Base-by-base conservation (phyloP, 2,888 invertebrate species). In the Lamellibrachia satsuma region DNA sequence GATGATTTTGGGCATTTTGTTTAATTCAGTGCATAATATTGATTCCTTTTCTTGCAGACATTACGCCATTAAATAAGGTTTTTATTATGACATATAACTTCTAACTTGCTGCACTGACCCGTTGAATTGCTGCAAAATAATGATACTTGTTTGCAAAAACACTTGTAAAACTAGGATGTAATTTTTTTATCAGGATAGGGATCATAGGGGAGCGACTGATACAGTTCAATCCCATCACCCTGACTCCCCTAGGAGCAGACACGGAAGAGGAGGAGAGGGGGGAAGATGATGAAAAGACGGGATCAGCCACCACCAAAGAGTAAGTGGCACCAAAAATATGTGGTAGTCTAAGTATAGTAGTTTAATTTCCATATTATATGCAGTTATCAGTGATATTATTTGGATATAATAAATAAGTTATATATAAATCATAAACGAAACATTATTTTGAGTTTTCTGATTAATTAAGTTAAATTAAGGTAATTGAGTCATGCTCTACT, bases 161-260 rank as follows among this genome's bases (percentile, higher is more conserved):
- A 22, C 75, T 22, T 75, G 75, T 75, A n/a, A 75, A 75, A 75
- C 22, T 75, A n/a, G 75, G 75, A 75, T 22, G 75, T 75, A 22
- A 75, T 75, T 91, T 92, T 92, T 51, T 7, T 91, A 52, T 52
- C 93, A 96, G 96, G 93, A 94, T 95, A 92, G 96, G 96, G 52
- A 96, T 96, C 7, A 94, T 96, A 27, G 96, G 96, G 90, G 96
- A 96, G 93, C 95, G 95, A 15, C 93, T 95, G 92, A 94, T 93
- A 90, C 94, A 94, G 94, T 96, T 95, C 93, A 96, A 96, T 93
- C 94, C 95, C n/a, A 93, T 95, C 90, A 96, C 95, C 52, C 93
- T 96, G 93, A 95, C 95, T 51, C 96, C 96, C 51, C 92, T 95
- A 3, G 96, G 95, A 75, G 95, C 95, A n/a, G 96, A 96, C 90